These are phyloP conservation scores for Oenanthe melanoleuca DNA, from an alignment of 2,113 vertebrate genomes.

Conservation along the genomic window DNA sequence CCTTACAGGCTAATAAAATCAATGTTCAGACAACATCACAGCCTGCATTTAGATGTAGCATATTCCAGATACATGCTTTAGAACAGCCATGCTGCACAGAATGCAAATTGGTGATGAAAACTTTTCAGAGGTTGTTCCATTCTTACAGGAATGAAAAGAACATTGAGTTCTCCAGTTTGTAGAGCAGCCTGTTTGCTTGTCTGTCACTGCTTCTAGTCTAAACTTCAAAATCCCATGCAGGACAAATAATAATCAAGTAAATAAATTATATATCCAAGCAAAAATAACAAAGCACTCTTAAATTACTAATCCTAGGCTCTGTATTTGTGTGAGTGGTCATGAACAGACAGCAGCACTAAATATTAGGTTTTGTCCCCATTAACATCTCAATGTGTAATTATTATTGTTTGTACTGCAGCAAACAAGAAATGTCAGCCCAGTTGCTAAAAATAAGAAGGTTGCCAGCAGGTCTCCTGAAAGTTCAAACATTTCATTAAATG, in stretches of 20 bases:
- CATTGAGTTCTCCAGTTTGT: neutral
- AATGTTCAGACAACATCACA: neutral
- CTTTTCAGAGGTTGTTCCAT: neutral
- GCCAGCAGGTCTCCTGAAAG: constrained; percentile 29
- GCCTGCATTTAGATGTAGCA: neutral
- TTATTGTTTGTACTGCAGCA: constrained; percentile 41
- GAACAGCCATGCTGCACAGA: neutral
- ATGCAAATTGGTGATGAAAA: neutral
- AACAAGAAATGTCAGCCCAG: constrained; percentile 14
- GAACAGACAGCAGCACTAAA: neutral
- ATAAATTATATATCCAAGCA: neutral
- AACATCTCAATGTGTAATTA: constrained; percentile 48
- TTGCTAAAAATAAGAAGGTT: constrained; percentile 31
- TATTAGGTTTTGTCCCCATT: constrained; percentile 6
- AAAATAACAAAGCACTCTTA: neutral
- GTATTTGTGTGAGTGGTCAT: neutral
- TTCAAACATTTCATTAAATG: constrained; percentile 60
- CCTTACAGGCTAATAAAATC: constrained; percentile 2
- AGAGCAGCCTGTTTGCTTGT: neutral
- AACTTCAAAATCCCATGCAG: neutral
- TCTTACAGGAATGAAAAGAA: neutral
- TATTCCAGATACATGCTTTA: neutral
- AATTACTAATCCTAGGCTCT: neutral
- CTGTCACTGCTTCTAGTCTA: neutral
- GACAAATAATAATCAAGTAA: neutral